Evolutionary conservation across 2,888 invertebrate species (phyloP).

Genomic region (Eumerus sabulonum): DNA sequence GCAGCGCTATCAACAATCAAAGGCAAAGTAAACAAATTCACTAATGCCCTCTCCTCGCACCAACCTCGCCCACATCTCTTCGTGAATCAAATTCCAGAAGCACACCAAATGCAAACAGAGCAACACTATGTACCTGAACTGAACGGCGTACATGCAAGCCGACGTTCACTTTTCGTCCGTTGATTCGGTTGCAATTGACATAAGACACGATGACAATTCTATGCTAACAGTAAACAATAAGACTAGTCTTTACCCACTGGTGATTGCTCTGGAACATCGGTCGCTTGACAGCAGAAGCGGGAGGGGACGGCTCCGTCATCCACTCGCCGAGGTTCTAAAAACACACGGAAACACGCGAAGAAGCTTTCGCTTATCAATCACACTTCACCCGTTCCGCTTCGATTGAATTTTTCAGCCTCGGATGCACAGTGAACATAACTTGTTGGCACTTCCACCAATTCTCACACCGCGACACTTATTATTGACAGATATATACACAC

Average conservation of each 20-base stretch:
- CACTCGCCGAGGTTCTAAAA: too few species aligned
- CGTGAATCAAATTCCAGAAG: constrained; percentile 1
- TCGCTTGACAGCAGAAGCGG: too few species aligned
- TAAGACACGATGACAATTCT: constrained; percentile 35
- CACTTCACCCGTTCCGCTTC: constrained; percentile 37
- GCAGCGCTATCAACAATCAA: too few species aligned
- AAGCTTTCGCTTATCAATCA: constrained; percentile 60
- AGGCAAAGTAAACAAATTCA: constrained; percentile 11
- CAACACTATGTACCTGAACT: too few species aligned
- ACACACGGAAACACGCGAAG: not conserved
- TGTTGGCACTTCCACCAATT: constrained; percentile 20
- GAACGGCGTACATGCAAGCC: too few species aligned
- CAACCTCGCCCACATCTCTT: too few species aligned
- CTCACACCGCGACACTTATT: not conserved
- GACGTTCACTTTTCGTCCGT: too few species aligned
- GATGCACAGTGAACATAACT: constrained; percentile 7
- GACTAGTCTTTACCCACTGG: not conserved
- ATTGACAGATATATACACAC: too few species aligned
- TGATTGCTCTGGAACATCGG: too few species aligned
- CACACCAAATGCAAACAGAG: constrained; percentile 25
- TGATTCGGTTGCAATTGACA: too few species aligned
- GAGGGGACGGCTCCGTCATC: too few species aligned
- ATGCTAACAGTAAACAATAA: constrained; percentile 47
- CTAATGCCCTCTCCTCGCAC: not conserved
- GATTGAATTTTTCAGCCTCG: constrained; percentile 5